phyloP scores from a whole-genome alignment of 2,797 vertebrate species.

The Crax fasciolata region DNA sequence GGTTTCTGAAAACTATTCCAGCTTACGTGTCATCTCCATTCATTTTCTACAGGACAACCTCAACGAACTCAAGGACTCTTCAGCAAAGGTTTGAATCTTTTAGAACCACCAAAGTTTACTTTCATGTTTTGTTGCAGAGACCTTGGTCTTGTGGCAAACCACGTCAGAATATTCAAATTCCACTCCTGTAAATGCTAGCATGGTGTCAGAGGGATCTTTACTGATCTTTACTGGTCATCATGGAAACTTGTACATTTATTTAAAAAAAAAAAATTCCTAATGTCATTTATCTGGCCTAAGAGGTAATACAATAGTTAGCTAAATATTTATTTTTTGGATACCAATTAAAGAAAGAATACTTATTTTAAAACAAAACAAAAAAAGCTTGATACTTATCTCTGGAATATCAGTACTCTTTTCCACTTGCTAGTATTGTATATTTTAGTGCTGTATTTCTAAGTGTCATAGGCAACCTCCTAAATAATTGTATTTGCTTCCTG shows the following conservation, averaged over 20 bases:
- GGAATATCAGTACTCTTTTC: background rate
- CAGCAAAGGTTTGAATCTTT: conserved; percentile 96
- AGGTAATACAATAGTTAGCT: background rate
- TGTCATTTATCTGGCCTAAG: background rate
- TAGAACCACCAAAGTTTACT: conserved; percentile 74
- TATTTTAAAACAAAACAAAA: background rate
- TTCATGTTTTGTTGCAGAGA: conserved; percentile 50
- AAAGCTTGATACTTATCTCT: fast-evolving
- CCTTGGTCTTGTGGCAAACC: background rate
- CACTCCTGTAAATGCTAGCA: background rate
- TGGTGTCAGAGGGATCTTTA: background rate
- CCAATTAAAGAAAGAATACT: background rate
- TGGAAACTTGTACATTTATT: background rate
- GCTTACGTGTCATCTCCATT: conserved; percentile 99
- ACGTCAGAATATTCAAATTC: background rate
- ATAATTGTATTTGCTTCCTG: background rate
- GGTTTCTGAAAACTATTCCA: conserved; percentile 97
- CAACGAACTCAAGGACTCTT: conserved; percentile 98
- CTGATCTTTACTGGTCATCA: background rate
- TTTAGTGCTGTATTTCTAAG: background rate
- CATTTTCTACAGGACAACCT: conserved; percentile 99
- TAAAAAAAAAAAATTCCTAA: background rate
- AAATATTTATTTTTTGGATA: background rate
- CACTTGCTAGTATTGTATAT: background rate
- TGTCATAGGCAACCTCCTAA: background rate